Conservation (phyloP, 2,797 vertebrate genomes). For the Syndactyla subalaris region DNA sequence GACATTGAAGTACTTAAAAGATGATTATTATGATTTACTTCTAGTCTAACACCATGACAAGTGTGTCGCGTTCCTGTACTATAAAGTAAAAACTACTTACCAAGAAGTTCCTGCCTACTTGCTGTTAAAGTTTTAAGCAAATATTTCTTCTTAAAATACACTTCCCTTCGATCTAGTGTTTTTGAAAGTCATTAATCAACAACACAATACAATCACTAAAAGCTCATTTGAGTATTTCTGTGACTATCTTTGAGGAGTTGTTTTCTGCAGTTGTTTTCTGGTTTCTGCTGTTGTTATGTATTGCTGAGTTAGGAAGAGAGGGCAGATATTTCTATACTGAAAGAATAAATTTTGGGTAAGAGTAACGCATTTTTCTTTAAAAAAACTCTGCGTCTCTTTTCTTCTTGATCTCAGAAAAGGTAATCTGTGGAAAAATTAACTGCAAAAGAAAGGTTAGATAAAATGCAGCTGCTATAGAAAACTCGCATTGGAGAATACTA, state of each 20-base stretch:
- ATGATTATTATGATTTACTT: neutral
- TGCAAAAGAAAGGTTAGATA: neutral
- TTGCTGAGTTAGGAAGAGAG: neutral
- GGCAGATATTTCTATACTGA: neutral
- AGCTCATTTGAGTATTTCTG: neutral
- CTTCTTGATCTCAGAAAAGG: neutral
- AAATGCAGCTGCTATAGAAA: neutral
- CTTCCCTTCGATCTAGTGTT: neutral
- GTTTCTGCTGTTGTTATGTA: neutral
- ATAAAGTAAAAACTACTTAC: neutral
- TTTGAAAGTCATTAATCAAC: neutral
- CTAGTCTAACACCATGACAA: neutral
- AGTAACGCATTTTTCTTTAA: neutral
- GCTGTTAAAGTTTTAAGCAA: neutral
- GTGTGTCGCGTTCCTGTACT: neutral
- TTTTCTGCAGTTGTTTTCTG: neutral
- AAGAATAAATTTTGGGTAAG: neutral
- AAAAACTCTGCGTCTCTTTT: neutral
- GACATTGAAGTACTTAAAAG: neutral
- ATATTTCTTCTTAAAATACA: neutral
- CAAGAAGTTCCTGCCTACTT: neutral
- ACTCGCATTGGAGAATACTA: neutral
- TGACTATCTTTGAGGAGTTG: neutral
- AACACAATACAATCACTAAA: neutral
- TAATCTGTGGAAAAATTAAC: neutral